phyloP scores from a whole-genome alignment of 2,888 invertebrate genomes.

The Gonocerus acuteangulatus region DNA sequence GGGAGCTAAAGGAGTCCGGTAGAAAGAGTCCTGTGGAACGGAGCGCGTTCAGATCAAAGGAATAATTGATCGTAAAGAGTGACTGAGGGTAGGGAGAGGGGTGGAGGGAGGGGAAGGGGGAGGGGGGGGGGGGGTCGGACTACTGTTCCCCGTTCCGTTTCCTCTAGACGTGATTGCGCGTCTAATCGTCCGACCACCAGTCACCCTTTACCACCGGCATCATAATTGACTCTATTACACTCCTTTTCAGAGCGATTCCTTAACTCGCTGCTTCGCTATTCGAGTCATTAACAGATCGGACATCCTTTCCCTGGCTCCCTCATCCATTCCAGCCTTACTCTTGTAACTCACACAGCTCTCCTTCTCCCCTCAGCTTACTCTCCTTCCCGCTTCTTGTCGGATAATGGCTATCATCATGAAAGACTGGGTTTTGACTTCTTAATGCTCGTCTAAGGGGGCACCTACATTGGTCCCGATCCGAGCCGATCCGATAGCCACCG shows the following conservation, averaged over 20 bases:
- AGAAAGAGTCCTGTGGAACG: slow-evolving; percentile 23
- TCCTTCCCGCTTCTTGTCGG: background rate
- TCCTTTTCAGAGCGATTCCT: slow-evolving; percentile 21
- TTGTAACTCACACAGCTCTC: slow-evolving; percentile 2
- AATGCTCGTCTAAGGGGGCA: no score
- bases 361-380: background rate
- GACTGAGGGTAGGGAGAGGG: slow-evolving; percentile 30
- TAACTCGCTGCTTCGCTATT: slow-evolving; percentile 10
- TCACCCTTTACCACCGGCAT: slow-evolving; percentile 6
- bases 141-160: slow-evolving; percentile 16
- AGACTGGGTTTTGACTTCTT: no score
- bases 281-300: slow-evolving; percentile 24
- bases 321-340: background rate
- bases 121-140: slow-evolving; percentile 23
- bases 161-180: slow-evolving; percentile 10
- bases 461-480: no score
- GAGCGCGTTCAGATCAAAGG: slow-evolving; percentile 32
- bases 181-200: slow-evolving; percentile 9
- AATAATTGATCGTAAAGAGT: slow-evolving; percentile 35
- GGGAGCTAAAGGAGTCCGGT: no score
- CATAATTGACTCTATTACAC: slow-evolving; percentile 33
- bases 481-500: no score
- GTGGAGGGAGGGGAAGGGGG: no score
- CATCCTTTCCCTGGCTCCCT: background rate
- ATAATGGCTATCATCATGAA: no score